A percentile compares a stretch with the other conserved stretches of the same genome.
These are phyloP conservation scores for Crotalus helleri DNA, from an alignment of 2,113 vertebrate species.

Conservation along the genomic window DNA sequence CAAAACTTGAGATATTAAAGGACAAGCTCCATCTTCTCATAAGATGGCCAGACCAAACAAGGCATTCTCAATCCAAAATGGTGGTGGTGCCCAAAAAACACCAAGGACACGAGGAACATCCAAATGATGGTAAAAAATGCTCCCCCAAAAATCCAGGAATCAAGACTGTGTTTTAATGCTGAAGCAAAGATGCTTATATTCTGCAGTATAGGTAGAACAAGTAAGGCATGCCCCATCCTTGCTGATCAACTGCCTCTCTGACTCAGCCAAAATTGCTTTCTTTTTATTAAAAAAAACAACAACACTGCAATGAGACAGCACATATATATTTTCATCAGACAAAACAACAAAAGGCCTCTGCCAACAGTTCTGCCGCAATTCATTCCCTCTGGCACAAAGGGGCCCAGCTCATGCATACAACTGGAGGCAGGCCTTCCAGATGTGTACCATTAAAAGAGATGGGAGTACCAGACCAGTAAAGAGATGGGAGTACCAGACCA, in stretches of 20 bases:
- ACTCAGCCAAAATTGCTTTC: not conserved
- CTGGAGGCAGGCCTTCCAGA: not conserved
- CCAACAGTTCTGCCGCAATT: not conserved
- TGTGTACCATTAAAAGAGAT: too few species aligned
- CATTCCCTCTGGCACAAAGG: not conserved
- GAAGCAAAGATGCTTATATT: not conserved
- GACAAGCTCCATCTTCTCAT: not conserved
- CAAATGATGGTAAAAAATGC: not conserved
- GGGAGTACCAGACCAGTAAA: too few species aligned
- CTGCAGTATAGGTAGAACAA: not conserved
- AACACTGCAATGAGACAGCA: too few species aligned
- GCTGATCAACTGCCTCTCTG: not conserved
- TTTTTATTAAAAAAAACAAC: not conserved
- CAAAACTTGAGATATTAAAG: not conserved
- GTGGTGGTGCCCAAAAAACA: not conserved
- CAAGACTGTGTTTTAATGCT: not conserved
- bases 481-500: too few species aligned
- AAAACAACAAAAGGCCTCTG: not conserved
- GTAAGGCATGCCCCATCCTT: not conserved
- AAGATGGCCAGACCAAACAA: not conserved
- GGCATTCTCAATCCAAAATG: not conserved
- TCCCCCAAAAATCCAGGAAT: not conserved
- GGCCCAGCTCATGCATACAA: not conserved
- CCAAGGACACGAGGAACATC: not conserved
- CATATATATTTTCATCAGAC: not conserved